Base-by-base conservation (phyloP, 2,113 vertebrate species). In the Clarias gariepinus region DNA sequence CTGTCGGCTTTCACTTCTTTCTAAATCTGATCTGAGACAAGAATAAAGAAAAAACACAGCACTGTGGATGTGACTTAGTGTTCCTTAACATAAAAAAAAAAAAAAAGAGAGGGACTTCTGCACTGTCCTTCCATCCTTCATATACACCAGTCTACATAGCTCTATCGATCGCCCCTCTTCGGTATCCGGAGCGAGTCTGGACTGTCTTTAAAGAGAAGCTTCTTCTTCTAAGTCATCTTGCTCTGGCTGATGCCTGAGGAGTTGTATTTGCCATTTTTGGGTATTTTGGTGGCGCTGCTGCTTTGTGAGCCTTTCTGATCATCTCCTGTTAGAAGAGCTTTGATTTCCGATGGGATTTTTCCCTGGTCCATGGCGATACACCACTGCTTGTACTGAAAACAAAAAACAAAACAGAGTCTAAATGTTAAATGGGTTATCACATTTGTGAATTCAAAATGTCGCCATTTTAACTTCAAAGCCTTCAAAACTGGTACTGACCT, bases 321-420 rank as follows among this genome's bases (percentile, higher is more conserved):
- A 71, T 99, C 98, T 76, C 96, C 97, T 0, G 96, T 98, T 69
- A 99, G 95, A 1, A 99, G 94, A 36, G 98, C 98, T 94, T 97
- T 98, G 89, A 99, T 99, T 94, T 99, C 98, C 0, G 98, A 99
- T 16, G 98, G 98, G 92, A 99, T 99, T 94, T 99, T 99, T 55
- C 98, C 98, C 94, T 98, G 97, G 90, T 99, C 98, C 98, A 99
- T 99, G 15, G 98, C 98, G 47, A 96, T 93, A 86, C 98, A 99
- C 98, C 98, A 99, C 95, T 99, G 98, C 91, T 99, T 99, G 92
- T 99, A 99, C 98, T 99, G 93, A 86, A 92, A 91, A 19, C 91
- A 90, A 58, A 15, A 77, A 7, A 52, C 0, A n/a, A 6, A 2
- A 79, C 13, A 89, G 16, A 7, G 55, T n/a, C 66, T 58, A 57